A percentile compares a stretch with the other conserved stretches of the same genome.
Conservation (phyloP, 1,140 invertebrate genomes). For the Apis dorsata region DNA sequence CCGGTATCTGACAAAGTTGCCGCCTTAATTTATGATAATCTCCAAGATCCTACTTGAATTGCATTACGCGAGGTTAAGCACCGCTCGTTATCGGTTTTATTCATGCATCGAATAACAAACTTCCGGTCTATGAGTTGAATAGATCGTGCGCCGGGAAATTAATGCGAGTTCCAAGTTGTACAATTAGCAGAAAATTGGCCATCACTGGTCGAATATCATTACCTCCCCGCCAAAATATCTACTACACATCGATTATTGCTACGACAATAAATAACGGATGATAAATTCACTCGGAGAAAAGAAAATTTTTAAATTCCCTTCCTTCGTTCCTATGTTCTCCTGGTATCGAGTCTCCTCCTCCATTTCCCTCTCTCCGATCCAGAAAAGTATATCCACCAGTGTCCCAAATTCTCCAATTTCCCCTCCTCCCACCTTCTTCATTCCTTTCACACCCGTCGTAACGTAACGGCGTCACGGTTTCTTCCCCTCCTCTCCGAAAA, state of each 20-base stretch:
- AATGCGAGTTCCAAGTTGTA: slow-evolving; percentile 25
- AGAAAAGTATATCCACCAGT: too few species aligned
- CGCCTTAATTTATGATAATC: slow-evolving; percentile 44
- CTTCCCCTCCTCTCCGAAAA: too few species aligned
- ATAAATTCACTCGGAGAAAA: background rate
- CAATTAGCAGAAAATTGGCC: slow-evolving; percentile 29
- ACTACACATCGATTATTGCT: background rate
- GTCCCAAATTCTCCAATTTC: background rate
- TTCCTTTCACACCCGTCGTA: background rate
- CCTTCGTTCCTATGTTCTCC: background rate
- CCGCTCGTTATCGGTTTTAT: slow-evolving; percentile 47
- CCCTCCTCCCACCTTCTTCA: fast-evolving
- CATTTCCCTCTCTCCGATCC: background rate
- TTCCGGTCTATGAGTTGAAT: slow-evolving; percentile 38
- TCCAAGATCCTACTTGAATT: slow-evolving; percentile 45
- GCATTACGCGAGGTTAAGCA: slow-evolving; percentile 40
- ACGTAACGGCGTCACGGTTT: background rate
- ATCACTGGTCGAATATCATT: slow-evolving; percentile 2
- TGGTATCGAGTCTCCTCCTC: background rate
- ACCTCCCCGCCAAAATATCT: background rate
- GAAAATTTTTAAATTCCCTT: background rate
- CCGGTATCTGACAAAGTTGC: slow-evolving; percentile 40
- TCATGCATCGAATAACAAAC: slow-evolving; percentile 41
- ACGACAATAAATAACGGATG: background rate
- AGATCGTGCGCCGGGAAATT: slow-evolving; percentile 28